phyloP scores from a whole-genome alignment of 2,888 invertebrate species.

The Rhodophaea formosa region DNA sequence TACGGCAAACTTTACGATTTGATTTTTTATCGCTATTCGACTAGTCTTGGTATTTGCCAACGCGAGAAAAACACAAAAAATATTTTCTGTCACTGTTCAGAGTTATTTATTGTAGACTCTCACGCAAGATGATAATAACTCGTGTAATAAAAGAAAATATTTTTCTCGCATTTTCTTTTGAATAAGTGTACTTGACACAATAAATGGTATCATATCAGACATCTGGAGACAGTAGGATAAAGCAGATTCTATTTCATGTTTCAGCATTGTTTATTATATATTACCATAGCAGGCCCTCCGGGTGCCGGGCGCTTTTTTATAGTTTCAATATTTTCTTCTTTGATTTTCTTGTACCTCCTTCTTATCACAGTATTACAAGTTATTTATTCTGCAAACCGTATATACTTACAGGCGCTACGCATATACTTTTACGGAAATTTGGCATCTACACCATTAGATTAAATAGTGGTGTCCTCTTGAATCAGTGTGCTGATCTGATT shows the following conservation, averaged over 20 bases:
- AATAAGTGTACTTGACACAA: neutral
- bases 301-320: too few species aligned
- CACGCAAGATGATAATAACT: slow-evolving; percentile 10
- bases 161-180: slow-evolving; percentile 1
- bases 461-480: too few species aligned
- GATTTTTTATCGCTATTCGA: neutral
- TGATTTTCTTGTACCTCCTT: too few species aligned
- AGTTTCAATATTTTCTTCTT: too few species aligned
- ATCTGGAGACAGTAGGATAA: neutral
- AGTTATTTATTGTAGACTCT: slow-evolving; percentile 12
- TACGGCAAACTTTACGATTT: neutral
- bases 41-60: neutral
- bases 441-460: too few species aligned
- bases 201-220: neutral
- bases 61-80: slow-evolving; percentile 7
- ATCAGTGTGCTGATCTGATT: too few species aligned
- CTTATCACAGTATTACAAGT: too few species aligned
- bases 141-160: slow-evolving; percentile 13
- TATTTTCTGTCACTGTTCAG: slow-evolving; percentile 8
- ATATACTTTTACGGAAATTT: too few species aligned
- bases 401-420: too few species aligned
- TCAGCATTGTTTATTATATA: neutral
- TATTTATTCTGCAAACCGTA: too few species aligned
- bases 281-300: too few species aligned
- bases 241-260: neutral